phyloP scores from a whole-genome alignment of 2,888 invertebrate genomes.

The Galerucella calmariensis region DNA sequence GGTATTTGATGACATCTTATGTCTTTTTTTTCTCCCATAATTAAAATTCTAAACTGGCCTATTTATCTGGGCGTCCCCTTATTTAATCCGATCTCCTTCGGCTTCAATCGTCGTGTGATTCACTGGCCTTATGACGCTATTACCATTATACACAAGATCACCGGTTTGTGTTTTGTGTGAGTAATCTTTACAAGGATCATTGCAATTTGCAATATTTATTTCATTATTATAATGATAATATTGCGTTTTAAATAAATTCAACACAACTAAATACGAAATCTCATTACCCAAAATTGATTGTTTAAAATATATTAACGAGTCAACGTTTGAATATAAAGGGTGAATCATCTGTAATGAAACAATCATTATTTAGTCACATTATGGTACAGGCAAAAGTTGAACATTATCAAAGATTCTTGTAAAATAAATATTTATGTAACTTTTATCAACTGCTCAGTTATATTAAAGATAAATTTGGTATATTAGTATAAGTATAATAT shows the following conservation, averaged over 20 bases:
- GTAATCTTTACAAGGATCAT: constrained; percentile 2
- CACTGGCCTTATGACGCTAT: constrained; percentile 22
- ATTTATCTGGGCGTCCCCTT: constrained; percentile 1
- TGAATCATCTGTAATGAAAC: too few species aligned
- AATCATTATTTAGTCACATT: too few species aligned
- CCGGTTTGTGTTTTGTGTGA: constrained; percentile 16
- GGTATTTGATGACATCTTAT: too few species aligned
- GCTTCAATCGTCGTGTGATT: constrained; percentile 5
- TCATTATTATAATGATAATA: neutral
- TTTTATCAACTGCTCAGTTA: too few species aligned
- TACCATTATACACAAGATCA: neutral
- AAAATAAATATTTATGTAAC: too few species aligned
- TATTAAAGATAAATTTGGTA: neutral
- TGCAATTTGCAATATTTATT: neutral
- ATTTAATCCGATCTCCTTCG: constrained; percentile 4
- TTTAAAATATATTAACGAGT: too few species aligned
- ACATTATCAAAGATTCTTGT: too few species aligned
- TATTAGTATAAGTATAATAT: neutral
- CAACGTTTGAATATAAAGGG: too few species aligned
- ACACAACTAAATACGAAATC: neutral
- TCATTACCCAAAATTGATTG: neutral
- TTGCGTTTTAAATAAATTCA: neutral
- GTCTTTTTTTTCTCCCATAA: too few species aligned
- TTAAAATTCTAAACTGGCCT: neutral
- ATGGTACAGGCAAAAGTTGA: too few species aligned